These are phyloP conservation scores for Columba janthina DNA, from an alignment of 2,113 vertebrate species.

Conservation along the genomic window DNA sequence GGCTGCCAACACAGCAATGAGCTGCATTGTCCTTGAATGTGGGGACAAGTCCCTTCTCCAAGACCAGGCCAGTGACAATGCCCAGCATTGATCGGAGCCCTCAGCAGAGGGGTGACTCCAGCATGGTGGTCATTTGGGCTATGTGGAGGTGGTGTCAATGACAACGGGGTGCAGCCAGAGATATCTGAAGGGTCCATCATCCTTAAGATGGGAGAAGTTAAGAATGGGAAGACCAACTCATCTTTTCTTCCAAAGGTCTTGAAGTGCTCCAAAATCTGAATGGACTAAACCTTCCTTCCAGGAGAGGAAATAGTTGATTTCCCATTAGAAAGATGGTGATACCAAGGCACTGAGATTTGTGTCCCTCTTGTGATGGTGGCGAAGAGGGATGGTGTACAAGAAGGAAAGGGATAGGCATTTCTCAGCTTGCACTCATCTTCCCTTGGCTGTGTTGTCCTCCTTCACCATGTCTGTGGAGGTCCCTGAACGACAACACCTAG, in stretches of 20 bases:
- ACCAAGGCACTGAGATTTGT: conserved; percentile 24
- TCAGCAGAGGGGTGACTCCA: background rate
- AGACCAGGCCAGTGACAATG: background rate
- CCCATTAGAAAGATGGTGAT: background rate
- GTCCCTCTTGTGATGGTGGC: background rate
- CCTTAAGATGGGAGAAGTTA: background rate
- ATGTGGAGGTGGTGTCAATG: background rate
- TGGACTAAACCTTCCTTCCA: background rate
- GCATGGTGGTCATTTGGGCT: background rate
- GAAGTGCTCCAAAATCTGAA: background rate
- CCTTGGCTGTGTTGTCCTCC: background rate
- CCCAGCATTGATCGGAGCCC: background rate
- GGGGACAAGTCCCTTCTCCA: fast-evolving
- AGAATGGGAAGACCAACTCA: background rate
- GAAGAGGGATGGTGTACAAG: background rate
- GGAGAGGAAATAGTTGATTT: background rate
- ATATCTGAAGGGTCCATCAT: background rate
- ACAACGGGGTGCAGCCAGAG: background rate
- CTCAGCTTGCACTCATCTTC: background rate
- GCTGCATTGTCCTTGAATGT: background rate
- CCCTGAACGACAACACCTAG: background rate
- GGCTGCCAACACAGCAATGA: background rate
- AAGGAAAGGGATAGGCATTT: background rate
- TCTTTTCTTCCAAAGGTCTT: background rate
- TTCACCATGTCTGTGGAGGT: fast-evolving